These are phyloP conservation scores for Falco berigora DNA, from an alignment of 2,797 vertebrate species.

Conservation along the genomic window DNA sequence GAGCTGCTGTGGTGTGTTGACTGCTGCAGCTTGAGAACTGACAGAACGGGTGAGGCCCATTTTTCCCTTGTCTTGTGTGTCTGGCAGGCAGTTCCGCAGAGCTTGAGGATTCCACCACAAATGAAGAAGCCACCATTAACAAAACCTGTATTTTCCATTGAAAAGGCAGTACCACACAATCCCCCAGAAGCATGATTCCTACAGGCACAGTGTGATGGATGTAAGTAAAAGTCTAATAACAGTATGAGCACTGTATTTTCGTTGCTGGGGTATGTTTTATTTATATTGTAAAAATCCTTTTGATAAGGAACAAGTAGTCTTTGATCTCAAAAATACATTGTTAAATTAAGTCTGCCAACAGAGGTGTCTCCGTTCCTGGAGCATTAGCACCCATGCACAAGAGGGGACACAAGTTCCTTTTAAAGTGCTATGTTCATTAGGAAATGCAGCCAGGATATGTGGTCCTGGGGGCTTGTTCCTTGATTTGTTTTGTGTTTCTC, in stretches of 20 bases:
- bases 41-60: background rate
- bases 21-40: background rate
- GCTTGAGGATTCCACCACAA: background rate
- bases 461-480: background rate
- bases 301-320: background rate
- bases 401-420: background rate
- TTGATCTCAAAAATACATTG: background rate
- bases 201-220: background rate
- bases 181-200: background rate
- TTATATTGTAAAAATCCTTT: background rate
- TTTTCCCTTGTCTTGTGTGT: background rate
- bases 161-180: background rate
- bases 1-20: background rate
- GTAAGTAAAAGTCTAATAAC: background rate
- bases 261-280: background rate
- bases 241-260: background rate
- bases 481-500: background rate
- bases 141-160: background rate
- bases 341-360: background rate
- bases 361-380: background rate
- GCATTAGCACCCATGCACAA: background rate
- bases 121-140: background rate
- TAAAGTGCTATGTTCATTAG: background rate
- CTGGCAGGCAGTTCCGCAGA: background rate
- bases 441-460: background rate